Conservation (phyloP, 2,113 vertebrate genomes). For the Syngnathoides biaculeatus region DNA sequence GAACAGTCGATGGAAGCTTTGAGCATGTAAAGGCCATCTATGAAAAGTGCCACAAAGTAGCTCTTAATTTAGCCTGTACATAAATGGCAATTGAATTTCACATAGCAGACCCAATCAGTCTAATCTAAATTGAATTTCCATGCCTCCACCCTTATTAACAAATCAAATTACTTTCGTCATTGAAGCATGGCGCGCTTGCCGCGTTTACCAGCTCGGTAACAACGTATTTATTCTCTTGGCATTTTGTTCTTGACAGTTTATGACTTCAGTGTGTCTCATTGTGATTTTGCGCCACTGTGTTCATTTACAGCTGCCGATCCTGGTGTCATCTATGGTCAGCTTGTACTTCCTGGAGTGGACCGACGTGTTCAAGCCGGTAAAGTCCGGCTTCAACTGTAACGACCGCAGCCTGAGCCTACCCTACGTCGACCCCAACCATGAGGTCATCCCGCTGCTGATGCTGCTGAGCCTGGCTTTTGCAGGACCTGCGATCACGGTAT, state of each 20-base stretch:
- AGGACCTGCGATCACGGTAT: conserved; percentile 89
- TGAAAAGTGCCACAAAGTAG: neutral
- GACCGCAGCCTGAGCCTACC: conserved; percentile 95
- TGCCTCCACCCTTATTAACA: conserved; percentile 26
- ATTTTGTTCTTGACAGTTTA: conserved; percentile 22
- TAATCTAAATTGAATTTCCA: conserved; percentile 22
- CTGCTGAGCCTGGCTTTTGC: conserved; percentile 92
- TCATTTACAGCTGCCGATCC: conserved; percentile 82
- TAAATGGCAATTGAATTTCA: conserved; percentile 17
- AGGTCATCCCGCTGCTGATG: conserved; percentile 93
- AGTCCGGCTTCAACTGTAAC: conserved; percentile 91
- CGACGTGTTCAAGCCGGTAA: conserved; percentile 93
- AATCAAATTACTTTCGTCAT: conserved; percentile 41
- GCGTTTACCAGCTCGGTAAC: conserved; percentile 18
- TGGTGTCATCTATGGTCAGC: conserved; percentile 93
- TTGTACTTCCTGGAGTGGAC: conserved; percentile 98
- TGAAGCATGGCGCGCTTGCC: conserved; percentile 38
- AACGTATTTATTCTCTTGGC: conserved; percentile 33
- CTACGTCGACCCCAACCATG: conserved; percentile 91
- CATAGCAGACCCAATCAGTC: conserved; percentile 8
- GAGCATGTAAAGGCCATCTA: neutral
- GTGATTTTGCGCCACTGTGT: neutral
- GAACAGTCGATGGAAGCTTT: neutral
- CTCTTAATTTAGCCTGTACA: neutral
- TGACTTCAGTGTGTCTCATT: conserved; percentile 5